Base-by-base conservation (phyloP, 1,140 invertebrate genomes). In the Grapholita molesta region DNA sequence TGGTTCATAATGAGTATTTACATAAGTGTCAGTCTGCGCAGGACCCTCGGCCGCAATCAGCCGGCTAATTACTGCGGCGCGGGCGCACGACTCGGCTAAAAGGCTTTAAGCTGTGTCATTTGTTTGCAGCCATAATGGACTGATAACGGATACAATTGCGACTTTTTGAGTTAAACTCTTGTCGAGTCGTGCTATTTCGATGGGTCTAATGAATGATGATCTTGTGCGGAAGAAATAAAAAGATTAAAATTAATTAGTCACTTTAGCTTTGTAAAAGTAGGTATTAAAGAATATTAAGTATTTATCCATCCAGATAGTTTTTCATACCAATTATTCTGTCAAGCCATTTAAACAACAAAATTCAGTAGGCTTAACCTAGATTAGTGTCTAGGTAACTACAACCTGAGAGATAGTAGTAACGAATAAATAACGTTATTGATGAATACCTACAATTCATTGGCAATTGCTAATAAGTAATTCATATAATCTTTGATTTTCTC, bases 11-110 rank as follows among this genome's bases (percentile, higher is more conserved):
- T 61, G 55, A 28, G 25, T 71, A 66, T 75, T 42, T 67, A 57
- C 66, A 55, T 73, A 70, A 55, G 30, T 66, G 68, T 57, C 69
- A 18, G 57, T 70, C 71, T 73, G 57, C 65, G 64, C 48, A 28
- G 30, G 42, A 57, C 30, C 64, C 68, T 68, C 77, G 73, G 65
- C 65, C 75, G 77, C 81, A 82, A 85, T 85, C 78, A 82, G 77
- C 73, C 24, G 70, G 79, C 79, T 91, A 88, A 91, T 89, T 89
- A 90, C 83, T 82, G 32, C 72, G 72, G 52, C 82, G 80, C 80
- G 77, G 81, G 83, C 82, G 88, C 87, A 91, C 89, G 87, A 90
- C 80, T 85, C 73, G 76, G 74, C 85, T 90, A 87, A 89, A 91
- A 90, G 81, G 85, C 83, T 89, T 89, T 85, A 88, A 89, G 81